phyloP scores from a whole-genome alignment of 2,797 vertebrate genomes.

The Cuniculus paca region DNA sequence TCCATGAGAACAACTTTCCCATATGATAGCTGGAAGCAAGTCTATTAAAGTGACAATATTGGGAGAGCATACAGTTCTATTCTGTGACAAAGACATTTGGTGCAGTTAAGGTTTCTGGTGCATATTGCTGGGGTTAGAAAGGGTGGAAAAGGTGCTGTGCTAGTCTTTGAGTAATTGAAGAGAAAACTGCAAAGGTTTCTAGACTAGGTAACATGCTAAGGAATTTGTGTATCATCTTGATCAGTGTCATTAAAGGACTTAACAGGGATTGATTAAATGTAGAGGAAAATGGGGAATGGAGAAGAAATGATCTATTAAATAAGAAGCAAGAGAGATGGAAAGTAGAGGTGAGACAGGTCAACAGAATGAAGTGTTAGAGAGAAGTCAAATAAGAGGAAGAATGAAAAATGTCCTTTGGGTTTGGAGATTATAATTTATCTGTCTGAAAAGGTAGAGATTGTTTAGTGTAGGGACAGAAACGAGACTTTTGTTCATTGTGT shows the following conservation, averaged over 20 bases:
- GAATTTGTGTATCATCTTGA: conserved; percentile 31
- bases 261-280: neutral
- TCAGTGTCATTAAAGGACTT: neutral
- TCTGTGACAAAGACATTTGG: neutral
- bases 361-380: neutral
- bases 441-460: neutral
- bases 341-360: neutral
- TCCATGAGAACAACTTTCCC: neutral
- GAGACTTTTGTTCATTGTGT: neutral
- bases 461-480: neutral
- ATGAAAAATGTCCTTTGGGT: neutral
- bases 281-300: neutral
- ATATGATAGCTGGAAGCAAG: neutral
- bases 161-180: neutral
- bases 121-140: neutral
- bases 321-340: conserved; percentile 4
- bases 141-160: neutral
- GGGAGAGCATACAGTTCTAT: neutral
- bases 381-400: neutral
- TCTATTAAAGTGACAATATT: neutral
- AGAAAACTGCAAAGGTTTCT: neutral
- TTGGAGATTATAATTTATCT: neutral
- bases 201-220: neutral
- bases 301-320: neutral
- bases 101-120: neutral